Conservation (phyloP, 2,888 invertebrate genomes). For the Eristalis arbustorum region DNA sequence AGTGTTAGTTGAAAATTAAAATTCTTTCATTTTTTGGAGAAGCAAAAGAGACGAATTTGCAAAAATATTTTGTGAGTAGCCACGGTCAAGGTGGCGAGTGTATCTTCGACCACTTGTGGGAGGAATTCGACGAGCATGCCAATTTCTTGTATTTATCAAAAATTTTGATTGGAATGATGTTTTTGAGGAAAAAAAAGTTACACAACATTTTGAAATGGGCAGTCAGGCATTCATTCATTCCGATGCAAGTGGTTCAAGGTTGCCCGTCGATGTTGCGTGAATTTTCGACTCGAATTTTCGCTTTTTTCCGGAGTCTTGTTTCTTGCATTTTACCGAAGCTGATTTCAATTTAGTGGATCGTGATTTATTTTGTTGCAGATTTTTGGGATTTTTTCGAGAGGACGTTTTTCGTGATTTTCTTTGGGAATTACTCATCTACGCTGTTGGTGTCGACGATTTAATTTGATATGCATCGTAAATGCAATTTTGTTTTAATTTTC, state of each 20-base stretch:
- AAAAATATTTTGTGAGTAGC: conserved; percentile 42
- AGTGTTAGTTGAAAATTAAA: conserved; percentile 23
- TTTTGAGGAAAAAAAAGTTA: neutral
- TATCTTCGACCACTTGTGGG: conserved; percentile 55
- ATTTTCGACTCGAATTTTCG: neutral
- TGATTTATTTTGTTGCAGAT: neutral
- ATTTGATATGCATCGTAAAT: too few species aligned
- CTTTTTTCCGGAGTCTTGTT: conserved; percentile 28
- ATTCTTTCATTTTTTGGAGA: conserved; percentile 10
- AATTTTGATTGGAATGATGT: neutral
- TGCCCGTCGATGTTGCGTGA: neutral
- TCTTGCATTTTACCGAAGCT: conserved; percentile 34
- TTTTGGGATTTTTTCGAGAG: too few species aligned
- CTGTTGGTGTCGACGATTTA: too few species aligned
- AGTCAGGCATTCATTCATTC: too few species aligned
- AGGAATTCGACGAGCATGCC: neutral
- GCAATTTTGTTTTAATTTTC: too few species aligned
- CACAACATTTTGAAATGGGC: neutral
- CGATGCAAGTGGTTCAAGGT: conserved; percentile 37
- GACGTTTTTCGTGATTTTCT: too few species aligned
- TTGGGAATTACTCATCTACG: too few species aligned
- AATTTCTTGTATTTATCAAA: neutral
- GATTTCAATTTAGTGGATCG: neutral
- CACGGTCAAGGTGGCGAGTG: conserved; percentile 1
- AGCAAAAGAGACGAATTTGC: neutral